Percentiles rank a stretch among this genome's conserved stretches.
Evolutionary conservation across 1,140 invertebrate species (phyloP).

Genomic region (Aphaenogaster ashmeadi): DNA sequence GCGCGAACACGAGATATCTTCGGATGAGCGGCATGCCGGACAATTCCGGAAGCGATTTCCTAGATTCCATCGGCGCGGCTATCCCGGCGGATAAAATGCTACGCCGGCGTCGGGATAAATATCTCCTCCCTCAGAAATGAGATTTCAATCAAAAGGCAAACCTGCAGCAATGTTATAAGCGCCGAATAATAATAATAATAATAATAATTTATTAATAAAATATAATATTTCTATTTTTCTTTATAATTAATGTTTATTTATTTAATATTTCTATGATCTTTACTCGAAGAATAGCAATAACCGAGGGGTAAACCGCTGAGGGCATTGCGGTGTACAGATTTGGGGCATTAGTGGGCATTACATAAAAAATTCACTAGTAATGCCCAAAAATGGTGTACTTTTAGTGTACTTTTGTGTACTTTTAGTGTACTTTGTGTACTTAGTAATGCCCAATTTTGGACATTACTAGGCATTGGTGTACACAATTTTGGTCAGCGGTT

Average conservation of each 20-base stretch:
- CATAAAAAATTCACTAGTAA: too few species aligned
- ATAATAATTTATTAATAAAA: not conserved
- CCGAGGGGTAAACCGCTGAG: too few species aligned
- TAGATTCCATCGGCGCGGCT: slow-evolving; percentile 23
- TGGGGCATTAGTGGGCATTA: too few species aligned
- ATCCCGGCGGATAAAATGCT: not conserved
- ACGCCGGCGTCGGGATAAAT: not conserved
- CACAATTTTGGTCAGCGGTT: too few species aligned
- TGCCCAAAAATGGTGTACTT: too few species aligned
- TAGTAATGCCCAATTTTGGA: too few species aligned
- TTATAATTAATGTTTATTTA: too few species aligned
- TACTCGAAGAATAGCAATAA: not conserved
- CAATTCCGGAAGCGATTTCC: slow-evolving; percentile 52
- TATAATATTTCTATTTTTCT: too few species aligned
- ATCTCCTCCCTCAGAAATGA: not conserved
- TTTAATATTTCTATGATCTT: not conserved
- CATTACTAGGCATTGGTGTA: too few species aligned
- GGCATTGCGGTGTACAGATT: too few species aligned
- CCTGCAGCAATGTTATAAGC: not conserved
- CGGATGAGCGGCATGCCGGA: slow-evolving; percentile 21
- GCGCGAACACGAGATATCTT: slow-evolving; percentile 36
- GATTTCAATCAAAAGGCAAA: not conserved
- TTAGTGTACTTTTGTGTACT: too few species aligned
- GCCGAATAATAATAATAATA: not conserved
- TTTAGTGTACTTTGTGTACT: too few species aligned